These are phyloP conservation scores for Eledona agricola DNA, from an alignment of 2,888 invertebrate species.

Conservation along the genomic window DNA sequence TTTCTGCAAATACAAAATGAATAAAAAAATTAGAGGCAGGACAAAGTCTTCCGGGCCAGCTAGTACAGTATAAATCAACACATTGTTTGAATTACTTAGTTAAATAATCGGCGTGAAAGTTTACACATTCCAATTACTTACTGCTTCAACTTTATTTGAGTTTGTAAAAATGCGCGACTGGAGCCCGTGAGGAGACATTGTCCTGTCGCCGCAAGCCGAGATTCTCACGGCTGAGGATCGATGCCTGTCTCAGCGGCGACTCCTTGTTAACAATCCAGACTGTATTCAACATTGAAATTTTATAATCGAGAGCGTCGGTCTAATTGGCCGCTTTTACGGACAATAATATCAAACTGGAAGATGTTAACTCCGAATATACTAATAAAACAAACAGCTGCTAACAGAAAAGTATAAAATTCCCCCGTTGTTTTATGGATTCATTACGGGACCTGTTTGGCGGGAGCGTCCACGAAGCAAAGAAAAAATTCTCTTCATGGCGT, in stretches of 20 bases:
- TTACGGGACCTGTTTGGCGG: slow-evolving; percentile 40
- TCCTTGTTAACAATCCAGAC: slow-evolving; percentile 40
- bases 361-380: slow-evolving; percentile 21
- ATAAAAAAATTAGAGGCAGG: too few relatives aligned
- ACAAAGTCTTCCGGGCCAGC: too few relatives aligned
- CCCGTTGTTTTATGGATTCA: slow-evolving; percentile 53
- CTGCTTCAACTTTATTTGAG: neutral
- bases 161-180: slow-evolving; percentile 40
- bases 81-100: too few relatives aligned
- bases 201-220: slow-evolving; percentile 50
- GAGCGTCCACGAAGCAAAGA: slow-evolving; percentile 14
- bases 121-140: too few relatives aligned
- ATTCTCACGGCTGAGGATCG: slow-evolving; percentile 57
- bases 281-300: slow-evolving; percentile 45
- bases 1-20: too few relatives aligned
- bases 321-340: slow-evolving; percentile 44
- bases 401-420: slow-evolving; percentile 45
- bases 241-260: slow-evolving; percentile 47
- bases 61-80: too few relatives aligned
- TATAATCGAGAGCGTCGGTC: slow-evolving; percentile 46
- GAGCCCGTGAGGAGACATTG: slow-evolving; percentile 53
- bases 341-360: slow-evolving; percentile 12
- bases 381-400: slow-evolving; percentile 42
- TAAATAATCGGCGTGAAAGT: too few relatives aligned
- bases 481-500: slow-evolving; percentile 41